A percentile compares a stretch with the other conserved stretches of the same genome.
These are phyloP conservation scores for Drosophila oshimai DNA, from an alignment of 1,140 invertebrate species.

Conservation along the genomic window DNA sequence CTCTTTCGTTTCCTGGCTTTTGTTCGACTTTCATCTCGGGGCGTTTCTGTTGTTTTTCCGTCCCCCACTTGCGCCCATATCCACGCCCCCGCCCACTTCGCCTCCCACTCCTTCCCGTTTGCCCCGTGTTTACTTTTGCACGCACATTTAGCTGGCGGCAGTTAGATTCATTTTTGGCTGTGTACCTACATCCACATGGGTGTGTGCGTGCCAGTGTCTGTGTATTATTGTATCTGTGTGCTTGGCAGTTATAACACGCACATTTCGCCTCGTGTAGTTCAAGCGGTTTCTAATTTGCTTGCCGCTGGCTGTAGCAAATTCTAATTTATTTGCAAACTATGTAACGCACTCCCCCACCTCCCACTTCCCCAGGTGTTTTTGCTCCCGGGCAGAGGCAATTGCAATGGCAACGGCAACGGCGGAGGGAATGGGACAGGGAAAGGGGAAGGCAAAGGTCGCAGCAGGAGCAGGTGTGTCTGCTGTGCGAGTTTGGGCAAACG, in stretches of 20 bases:
- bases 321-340: conserved; percentile 77
- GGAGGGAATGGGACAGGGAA: background rate
- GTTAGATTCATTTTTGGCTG: conserved; percentile 36
- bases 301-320: conserved; percentile 71
- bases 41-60: conserved; percentile 27
- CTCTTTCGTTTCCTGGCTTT: conserved; percentile 19
- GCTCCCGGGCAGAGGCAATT: background rate
- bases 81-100: background rate
- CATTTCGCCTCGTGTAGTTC: conserved; percentile 52
- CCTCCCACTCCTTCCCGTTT: background rate
- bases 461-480: conserved; percentile 25
- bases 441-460: conserved; percentile 41
- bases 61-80: background rate
- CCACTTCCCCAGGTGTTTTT: background rate
- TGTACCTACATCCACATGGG: background rate
- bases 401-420: conserved; percentile 3
- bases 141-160: conserved; percentile 57
- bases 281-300: conserved; percentile 74
- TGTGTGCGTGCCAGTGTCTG: conserved; percentile 7
- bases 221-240: conserved; percentile 11
- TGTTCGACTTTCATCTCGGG: conserved; percentile 28
- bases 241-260: conserved; percentile 59
- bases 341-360: conserved; percentile 24
- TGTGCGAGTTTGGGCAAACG: conserved; percentile 10
- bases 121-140: conserved; percentile 46